Percentiles rank a stretch among this genome's conserved stretches.
phyloP scores from a whole-genome alignment of 2,888 invertebrate species.

The Conus canariensis region DNA sequence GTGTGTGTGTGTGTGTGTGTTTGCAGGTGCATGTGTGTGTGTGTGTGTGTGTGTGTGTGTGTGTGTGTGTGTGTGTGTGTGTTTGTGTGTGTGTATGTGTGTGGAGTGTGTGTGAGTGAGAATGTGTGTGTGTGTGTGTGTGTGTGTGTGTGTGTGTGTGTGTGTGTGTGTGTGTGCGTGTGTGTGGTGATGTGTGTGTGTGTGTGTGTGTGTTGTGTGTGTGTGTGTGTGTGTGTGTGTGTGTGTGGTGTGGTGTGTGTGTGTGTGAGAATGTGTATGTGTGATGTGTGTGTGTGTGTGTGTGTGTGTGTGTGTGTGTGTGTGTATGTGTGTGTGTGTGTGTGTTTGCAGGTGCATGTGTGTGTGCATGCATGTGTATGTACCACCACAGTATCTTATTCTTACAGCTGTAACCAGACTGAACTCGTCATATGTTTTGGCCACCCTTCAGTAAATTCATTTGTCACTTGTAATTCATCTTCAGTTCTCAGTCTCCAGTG shows the following conservation, averaged over 20 bases:
- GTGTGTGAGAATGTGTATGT: background rate
- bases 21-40: background rate
- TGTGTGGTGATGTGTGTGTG: background rate
- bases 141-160: background rate
- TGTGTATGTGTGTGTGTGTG: slow-evolving; percentile 21
- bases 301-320: slow-evolving; percentile 15
- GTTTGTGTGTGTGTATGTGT: slow-evolving; percentile 4
- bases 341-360: slow-evolving; percentile 6
- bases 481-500: no score
- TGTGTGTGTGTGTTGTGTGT: no score
- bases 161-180: background rate
- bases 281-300: background rate
- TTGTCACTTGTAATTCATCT: no score
- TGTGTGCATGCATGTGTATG: slow-evolving; percentile 2
- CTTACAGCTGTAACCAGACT: no score
- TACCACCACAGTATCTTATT: background rate
- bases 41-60: background rate
- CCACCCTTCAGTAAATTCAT: no score
- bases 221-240: slow-evolving; percentile 10
- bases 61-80: background rate
- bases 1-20: no score
- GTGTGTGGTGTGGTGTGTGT: background rate
- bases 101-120: background rate
- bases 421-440: no score
- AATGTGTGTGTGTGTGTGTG: background rate